These are phyloP conservation scores for Adrianichthys oophorus DNA, from an alignment of 2,797 vertebrate genomes.

Conservation along the genomic window DNA sequence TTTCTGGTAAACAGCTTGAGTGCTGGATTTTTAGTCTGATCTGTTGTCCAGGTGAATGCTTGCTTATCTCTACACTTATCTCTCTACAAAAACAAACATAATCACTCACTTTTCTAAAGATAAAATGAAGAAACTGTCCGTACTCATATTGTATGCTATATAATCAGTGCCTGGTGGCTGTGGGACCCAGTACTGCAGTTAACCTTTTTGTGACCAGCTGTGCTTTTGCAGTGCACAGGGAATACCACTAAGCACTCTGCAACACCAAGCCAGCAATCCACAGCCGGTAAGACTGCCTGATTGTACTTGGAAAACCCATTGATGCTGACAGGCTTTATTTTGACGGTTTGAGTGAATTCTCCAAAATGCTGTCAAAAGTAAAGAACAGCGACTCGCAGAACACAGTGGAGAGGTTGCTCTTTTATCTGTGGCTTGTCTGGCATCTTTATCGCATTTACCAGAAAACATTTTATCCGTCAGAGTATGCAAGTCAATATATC, in stretches of 20 bases:
- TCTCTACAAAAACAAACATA: no score
- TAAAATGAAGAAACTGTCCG: background rate
- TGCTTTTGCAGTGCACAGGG: conserved; percentile 16
- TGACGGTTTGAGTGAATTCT: conserved; percentile 23
- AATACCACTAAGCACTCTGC: conserved; percentile 25
- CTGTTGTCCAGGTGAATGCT: no score
- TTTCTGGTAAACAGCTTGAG: no score
- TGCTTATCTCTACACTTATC: no score
- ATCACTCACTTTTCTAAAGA: no score
- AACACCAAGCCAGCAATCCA: conserved; percentile 26
- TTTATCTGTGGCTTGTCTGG: conserved; percentile 27
- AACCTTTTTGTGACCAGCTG: conserved; percentile 18
- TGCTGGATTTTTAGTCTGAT: no score
- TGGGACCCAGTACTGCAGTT: conserved; percentile 18
- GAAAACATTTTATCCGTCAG: conserved; percentile 29
- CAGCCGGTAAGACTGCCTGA: conserved; percentile 22
- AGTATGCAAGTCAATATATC: conserved; percentile 34
- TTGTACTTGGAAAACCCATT: conserved; percentile 24
- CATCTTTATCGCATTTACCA: conserved; percentile 19
- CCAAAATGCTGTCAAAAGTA: conserved; percentile 5
- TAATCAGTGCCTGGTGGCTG: background rate
- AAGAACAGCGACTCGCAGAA: conserved; percentile 8
- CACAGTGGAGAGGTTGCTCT: conserved; percentile 9
- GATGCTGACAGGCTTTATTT: conserved; percentile 42
- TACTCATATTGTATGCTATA: conserved; percentile 6